Evolutionary conservation across 2,888 invertebrate genomes (phyloP).

Genomic region (Caenorhabditis sp.): DNA sequence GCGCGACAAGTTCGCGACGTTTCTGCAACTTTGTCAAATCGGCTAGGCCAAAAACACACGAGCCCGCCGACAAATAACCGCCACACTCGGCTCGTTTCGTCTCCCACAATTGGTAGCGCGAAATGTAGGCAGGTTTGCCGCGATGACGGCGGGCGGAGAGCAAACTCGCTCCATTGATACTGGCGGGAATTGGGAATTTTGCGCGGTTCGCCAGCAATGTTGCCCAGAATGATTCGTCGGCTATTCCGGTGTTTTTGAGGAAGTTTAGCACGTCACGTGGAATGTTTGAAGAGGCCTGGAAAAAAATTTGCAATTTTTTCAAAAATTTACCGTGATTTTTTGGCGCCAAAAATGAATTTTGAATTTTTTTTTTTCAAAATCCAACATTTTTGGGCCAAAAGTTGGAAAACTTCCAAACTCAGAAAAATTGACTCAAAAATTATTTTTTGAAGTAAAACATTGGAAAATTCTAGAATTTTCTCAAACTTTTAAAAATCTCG

Average conservation of each 20-base stretch:
- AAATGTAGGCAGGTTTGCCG: conserved; percentile 39
- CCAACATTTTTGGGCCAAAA: no score
- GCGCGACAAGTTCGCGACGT: conserved; percentile 33
- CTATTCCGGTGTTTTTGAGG: conserved; percentile 35
- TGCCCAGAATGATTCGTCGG: conserved; percentile 50
- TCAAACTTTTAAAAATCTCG: no score
- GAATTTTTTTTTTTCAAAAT: no score
- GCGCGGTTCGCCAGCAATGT: conserved; percentile 34
- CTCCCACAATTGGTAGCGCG: conserved; percentile 33
- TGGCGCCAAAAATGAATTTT: no score
- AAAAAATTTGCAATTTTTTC: no score
- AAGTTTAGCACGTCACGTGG: conserved; percentile 29
- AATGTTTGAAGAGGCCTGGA: no score
- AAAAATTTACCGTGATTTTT: no score
- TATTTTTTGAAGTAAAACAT: no score
- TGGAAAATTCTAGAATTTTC: no score
- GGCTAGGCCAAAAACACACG: conserved; percentile 44
- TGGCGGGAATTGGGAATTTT: conserved; percentile 23
- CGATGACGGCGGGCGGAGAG: neutral
- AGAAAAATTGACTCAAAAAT: no score
- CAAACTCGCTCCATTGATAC: conserved; percentile 10
- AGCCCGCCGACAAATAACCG: conserved; percentile 18
- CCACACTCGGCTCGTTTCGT: neutral
- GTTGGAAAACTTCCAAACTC: no score
- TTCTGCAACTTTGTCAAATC: conserved; percentile 26